Conservation (phyloP, 2,113 vertebrate species). For the Nanger granti region DNA sequence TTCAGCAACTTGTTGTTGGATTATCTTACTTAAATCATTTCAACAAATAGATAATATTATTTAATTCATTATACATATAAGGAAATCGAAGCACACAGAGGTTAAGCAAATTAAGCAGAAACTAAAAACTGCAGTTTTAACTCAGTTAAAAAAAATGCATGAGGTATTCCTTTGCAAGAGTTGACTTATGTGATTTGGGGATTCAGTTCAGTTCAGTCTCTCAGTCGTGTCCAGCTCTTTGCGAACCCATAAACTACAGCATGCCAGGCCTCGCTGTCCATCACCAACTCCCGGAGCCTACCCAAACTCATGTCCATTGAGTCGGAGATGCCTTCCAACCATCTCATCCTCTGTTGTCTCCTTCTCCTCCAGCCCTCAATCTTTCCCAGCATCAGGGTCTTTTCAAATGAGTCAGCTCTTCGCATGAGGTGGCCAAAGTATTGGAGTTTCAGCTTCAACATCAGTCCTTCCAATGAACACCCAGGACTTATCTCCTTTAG, state of each 20-base stretch:
- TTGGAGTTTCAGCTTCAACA: neutral
- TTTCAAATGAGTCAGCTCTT: neutral
- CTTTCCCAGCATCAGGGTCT: neutral
- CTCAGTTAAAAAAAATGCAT: neutral
- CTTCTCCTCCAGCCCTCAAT: neutral
- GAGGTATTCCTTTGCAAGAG: neutral
- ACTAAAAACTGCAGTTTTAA: neutral
- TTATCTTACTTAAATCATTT: neutral
- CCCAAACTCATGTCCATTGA: neutral
- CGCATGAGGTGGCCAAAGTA: neutral
- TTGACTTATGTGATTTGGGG: neutral
- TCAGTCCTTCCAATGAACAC: neutral
- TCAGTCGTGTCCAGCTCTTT: neutral
- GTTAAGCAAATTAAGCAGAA: neutral
- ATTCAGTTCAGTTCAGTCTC: neutral
- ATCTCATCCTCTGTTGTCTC: neutral
- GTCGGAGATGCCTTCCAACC: neutral
- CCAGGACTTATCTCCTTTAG: neutral
- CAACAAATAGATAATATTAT: neutral
- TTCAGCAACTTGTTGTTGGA: neutral
- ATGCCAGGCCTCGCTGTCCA: neutral
- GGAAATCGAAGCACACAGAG: neutral
- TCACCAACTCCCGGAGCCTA: rapidly evolving
- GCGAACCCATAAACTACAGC: rapidly evolving
- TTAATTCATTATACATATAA: neutral